Base-by-base conservation (phyloP, 2,888 invertebrate genomes). In the Oxystoma pomonae region DNA sequence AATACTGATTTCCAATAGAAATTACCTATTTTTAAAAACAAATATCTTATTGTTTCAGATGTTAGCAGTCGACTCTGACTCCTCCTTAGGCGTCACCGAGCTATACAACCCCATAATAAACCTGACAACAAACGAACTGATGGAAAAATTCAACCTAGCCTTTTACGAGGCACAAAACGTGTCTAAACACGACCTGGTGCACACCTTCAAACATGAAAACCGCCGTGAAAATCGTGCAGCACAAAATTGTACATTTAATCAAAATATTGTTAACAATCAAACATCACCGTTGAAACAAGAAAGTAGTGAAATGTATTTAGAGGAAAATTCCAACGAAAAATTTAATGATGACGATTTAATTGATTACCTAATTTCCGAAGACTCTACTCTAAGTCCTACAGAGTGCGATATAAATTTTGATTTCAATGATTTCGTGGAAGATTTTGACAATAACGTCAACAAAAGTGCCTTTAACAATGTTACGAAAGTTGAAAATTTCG, bases 141-240 rank as follows among this genome's bases (percentile, higher is more conserved):
- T 79, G 71, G 79, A 79, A 65, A 79, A 79, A 69, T 81, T 81
- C 71, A 80, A 80, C 65, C 69, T 78, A 17, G 80, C 80, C 1
- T 81, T 81, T 64, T 79, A 79, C 72, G 78, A 80, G 64, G 79
- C 79, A 12, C 80, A 80, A 67, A 72, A 73, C 55, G 65, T 73
- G 1, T 68, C 72, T 20, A 71, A 72, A 67, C 70, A 71, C 5
- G 76, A 76, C 62, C 70, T 75, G 16, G 59, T 74, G 1, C 71
- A 72, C 16, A 75, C 74, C 0, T 75, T 77, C 64, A 73, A 76
- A 62, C 50, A 55, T 17, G 52, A 57, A 9, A 55, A 16, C 2
- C 1, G 20, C 9, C 20, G n/a, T 53, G 19, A 16, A n/a, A 35
- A 35, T 12, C n/a, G n/a, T n/a, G n/a, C n/a, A n/a, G n/a, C 50